These are phyloP conservation scores for Caenorhabditis sp. DNA, from an alignment of 2,888 invertebrate genomes.

Conservation along the genomic window DNA sequence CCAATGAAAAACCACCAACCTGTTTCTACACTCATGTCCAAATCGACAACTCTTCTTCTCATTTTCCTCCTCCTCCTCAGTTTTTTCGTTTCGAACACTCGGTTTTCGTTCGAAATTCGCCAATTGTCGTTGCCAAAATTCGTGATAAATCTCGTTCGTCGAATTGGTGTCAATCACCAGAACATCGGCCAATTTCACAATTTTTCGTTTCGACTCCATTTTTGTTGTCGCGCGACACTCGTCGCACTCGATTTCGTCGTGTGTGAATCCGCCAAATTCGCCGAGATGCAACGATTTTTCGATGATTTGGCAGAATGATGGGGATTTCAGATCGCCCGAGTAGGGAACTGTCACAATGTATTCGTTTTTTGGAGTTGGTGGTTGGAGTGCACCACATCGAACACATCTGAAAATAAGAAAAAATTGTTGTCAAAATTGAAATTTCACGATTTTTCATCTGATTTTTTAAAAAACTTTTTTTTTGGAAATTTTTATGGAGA, in stretches of 20 bases:
- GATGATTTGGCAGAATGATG: slow-evolving; percentile 43
- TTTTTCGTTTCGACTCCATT: slow-evolving; percentile 41
- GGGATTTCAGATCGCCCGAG: slow-evolving; percentile 4
- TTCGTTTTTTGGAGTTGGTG: not conserved
- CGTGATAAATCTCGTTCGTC: slow-evolving; percentile 9
- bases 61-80: slow-evolving; percentile 6
- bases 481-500: too few species aligned
- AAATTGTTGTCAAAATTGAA: not conserved
- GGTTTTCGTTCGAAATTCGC: slow-evolving; percentile 20
- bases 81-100: slow-evolving; percentile 2
- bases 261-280: slow-evolving; percentile 1
- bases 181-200: slow-evolving; percentile 36
- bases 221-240: slow-evolving; percentile 14
- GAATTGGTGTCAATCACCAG: slow-evolving; percentile 47
- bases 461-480: too few species aligned
- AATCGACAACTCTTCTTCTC: slow-evolving; percentile 31
- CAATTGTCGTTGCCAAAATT: slow-evolving; percentile 45
- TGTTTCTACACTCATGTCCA: slow-evolving; percentile 22
- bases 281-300: slow-evolving; percentile 46
- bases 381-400: slow-evolving; percentile 29
- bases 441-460: not conserved
- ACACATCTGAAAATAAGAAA: slow-evolving; percentile 19
- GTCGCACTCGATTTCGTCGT: slow-evolving; percentile 33
- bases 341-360: slow-evolving; percentile 16
- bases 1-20: slow-evolving; percentile 3